Evolutionary conservation across 2,888 invertebrate genomes (phyloP).

Genomic region (Scaptomyza polygonia): DNA sequence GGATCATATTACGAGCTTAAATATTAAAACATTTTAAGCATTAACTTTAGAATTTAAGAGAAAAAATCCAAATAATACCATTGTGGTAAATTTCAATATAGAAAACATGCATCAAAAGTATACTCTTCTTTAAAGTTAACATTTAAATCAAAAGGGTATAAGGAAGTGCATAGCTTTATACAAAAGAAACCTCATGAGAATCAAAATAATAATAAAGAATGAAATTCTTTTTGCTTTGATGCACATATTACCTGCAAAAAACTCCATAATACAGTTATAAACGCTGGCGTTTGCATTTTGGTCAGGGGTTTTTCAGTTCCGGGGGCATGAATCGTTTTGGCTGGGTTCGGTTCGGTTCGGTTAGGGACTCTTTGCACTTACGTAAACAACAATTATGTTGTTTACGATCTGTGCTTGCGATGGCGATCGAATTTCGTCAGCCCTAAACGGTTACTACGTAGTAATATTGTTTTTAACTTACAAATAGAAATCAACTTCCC

Average conservation of each 20-base stretch:
- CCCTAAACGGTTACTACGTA: slow-evolving; percentile 15
- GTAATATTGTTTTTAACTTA: slow-evolving; percentile 5
- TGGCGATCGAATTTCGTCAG: slow-evolving; percentile 12
- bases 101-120: too few relatives aligned
- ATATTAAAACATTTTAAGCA: too few relatives aligned
- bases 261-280: slow-evolving; percentile 3
- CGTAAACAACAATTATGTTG: slow-evolving; percentile 35
- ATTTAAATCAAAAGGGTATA: background rate
- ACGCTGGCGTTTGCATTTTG: slow-evolving; percentile 37
- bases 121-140: too few relatives aligned
- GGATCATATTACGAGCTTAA: too few relatives aligned
- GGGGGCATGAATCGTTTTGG: slow-evolving; percentile 47
- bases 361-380: slow-evolving; percentile 39
- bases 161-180: background rate
- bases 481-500: too few relatives aligned
- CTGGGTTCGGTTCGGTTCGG: background rate
- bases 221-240: slow-evolving; percentile 14
- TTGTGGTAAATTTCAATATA: too few relatives aligned
- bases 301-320: slow-evolving; percentile 49
- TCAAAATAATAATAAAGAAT: slow-evolving; percentile 20
- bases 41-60: too few relatives aligned
- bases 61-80: too few relatives aligned
- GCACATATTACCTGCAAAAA: slow-evolving; percentile 15
- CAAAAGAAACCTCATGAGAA: slow-evolving; percentile 23
- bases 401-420: slow-evolving; percentile 9